Base-by-base conservation (phyloP, 2,888 invertebrate genomes). In the Morpho achilles region DNA sequence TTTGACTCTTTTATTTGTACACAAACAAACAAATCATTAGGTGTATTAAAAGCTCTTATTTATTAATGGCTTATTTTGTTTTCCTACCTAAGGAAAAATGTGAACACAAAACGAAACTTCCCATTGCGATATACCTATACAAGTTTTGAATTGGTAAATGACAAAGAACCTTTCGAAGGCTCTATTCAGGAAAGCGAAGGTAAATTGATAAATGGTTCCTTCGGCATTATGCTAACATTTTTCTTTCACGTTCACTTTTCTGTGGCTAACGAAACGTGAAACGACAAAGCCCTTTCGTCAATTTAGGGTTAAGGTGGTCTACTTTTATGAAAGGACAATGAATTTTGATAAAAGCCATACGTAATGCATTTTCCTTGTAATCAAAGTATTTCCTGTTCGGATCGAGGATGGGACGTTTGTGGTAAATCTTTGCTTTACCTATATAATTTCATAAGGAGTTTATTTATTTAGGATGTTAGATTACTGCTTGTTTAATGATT, bases 201-300 rank as follows among this genome's bases (percentile, higher is more conserved):
- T 60, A 57, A 60, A 60, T 60, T 60, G 53, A 60, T 46, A 60
- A 60, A 57, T 53, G 57, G 50, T 54, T 50, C 57, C 57, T 51
- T 44, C 44, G 42, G 50, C 50, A 57, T 60, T 60, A 57, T 60
- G 50, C 57, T 49, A 60, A 53, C 50, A 53, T 57, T 55, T 54
- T 57, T 55, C 53, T 60, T 57, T 50, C 50, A 50, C 40, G 50
- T 50, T 53, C 56, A 47, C 56, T 56, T 57, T 47, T 53, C 50
- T 56, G 50, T 48, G 42, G 39, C 53, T 50, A 53, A 56, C 52
- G 53, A 56, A 60, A 56, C 56, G 56, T 59, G 44, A 59, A 59
- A 53, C 52, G 58, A 49, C 44, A 44, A 49, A 53, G 58, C 49
- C 49, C 58, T 53, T 58, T 53, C 53, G 53, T 39, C 40, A 51